These are phyloP conservation scores for Volucella inflata DNA, from an alignment of 2,888 invertebrate genomes.

Conservation along the genomic window DNA sequence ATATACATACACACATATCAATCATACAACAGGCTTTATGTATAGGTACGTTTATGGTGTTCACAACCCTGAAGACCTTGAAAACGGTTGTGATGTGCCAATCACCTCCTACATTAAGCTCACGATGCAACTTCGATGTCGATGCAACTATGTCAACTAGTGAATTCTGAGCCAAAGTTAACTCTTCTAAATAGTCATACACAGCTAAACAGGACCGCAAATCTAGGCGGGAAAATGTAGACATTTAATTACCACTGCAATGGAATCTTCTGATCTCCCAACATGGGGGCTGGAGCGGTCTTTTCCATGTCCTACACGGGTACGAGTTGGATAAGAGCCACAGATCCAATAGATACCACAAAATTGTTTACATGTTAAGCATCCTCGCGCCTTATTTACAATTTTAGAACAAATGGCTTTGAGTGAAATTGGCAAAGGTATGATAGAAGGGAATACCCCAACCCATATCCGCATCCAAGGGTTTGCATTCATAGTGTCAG, in stretches of 20 bases:
- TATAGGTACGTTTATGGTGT: not conserved
- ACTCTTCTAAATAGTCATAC: conserved; percentile 41
- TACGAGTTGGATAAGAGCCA: conserved; percentile 27
- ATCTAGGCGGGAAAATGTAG: not conserved
- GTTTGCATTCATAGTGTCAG: conserved; percentile 10
- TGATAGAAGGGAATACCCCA: too few species aligned
- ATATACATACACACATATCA: conserved; percentile 4
- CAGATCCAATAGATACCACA: conserved; percentile 35
- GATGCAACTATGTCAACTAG: conserved; percentile 18
- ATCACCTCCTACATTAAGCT: conserved; percentile 49
- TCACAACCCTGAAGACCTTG: conserved; percentile 58
- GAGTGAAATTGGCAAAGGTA: conserved; percentile 21
- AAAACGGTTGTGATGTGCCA: conserved; percentile 62
- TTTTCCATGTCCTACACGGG: not conserved
- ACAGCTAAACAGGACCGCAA: conserved; percentile 15
- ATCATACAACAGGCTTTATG: not conserved
- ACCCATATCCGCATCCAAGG: conserved; percentile 19
- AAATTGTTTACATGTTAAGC: conserved; percentile 53
- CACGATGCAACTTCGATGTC: not conserved
- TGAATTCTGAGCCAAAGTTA: conserved; percentile 37
- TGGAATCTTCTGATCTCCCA: conserved; percentile 15
- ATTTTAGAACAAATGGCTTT: conserved; percentile 11
- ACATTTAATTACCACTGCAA: conserved; percentile 41
- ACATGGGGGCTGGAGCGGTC: not conserved
- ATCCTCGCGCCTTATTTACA: conserved; percentile 19